Base-by-base conservation (phyloP, 2,113 vertebrate species). In the Vicugna pacos region DNA sequence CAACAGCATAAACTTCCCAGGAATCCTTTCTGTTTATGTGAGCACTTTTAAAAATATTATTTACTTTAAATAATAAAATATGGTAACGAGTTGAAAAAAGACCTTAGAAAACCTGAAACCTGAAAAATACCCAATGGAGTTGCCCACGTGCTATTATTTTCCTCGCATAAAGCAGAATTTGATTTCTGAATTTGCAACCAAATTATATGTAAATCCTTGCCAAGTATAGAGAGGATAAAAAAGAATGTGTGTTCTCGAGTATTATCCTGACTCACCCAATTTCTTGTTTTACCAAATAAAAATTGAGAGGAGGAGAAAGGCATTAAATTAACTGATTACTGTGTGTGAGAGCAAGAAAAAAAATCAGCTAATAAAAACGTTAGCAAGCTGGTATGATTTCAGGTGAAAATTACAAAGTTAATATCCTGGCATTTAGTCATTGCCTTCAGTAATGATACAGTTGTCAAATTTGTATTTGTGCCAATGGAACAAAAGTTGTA, bases 321-420 rank as follows among this genome's bases (percentile, higher is more conserved):
- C 76, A 96, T 95, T 80, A 76, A 90, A 96, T 97, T 93, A 96
- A 98, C 81, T 84, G 73, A 93, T 46, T 93, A 89, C 56, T 65
- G 35, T 72, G 56, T 79, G 60, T 54, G 82, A 76, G 42, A 89
- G 86, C 28, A 30, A 79, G 77, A 1, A 14, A 13, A 82, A 87
- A 70, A 76, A 60, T 35, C 52, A 32, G 69, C 52, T 94, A 94
- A 94, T 97, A 75, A 93, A 90, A 96, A 96, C 85, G 89, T 79
- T 85, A 91, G 94, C 69, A 70, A 83, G 56, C 58, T 4, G 2
- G 82, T 48, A 10, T 30, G 65, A 93, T 96, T 96, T 97, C 96
- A 97, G 96, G 97, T 98, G 95, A 83, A 97, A 98, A 98, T 97
- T 93, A 86, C 89, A 69, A 93, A 91, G 94, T 82, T 52, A 86